Conservation (phyloP, 2,888 invertebrate species). For the Hirtodrosophila trivittata region DNA sequence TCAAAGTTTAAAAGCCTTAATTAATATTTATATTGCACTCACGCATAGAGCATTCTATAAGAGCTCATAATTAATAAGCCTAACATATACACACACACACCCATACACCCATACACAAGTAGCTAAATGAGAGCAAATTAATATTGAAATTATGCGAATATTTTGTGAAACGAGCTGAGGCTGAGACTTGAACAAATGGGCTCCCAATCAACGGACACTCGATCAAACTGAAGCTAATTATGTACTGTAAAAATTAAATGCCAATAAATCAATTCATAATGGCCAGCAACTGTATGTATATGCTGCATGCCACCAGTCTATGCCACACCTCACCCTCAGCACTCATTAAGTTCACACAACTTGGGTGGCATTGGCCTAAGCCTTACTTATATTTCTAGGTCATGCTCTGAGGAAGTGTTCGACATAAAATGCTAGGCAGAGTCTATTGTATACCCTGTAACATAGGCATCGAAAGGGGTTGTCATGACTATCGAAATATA, state of each 20-base stretch:
- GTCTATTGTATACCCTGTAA: slow-evolving; percentile 17
- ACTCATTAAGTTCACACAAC: slow-evolving; percentile 40
- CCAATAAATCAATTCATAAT: slow-evolving; percentile 74
- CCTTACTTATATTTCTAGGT: slow-evolving; percentile 64
- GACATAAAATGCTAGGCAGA: slow-evolving; percentile 36
- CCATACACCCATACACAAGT: background rate
- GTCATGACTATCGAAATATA: background rate
- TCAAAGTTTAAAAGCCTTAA: slow-evolving; percentile 10
- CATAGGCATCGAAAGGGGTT: background rate
- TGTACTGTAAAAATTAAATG: slow-evolving; percentile 55
- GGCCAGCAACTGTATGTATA: slow-evolving; percentile 24
- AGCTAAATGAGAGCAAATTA: slow-evolving; percentile 58
- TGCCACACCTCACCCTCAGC: slow-evolving; percentile 13
- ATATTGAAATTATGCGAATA: slow-evolving; percentile 47
- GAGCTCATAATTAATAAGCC: slow-evolving; percentile 24
- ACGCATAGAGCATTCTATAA: slow-evolving; percentile 5
- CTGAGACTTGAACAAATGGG: slow-evolving; percentile 49
- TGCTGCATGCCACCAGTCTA: slow-evolving; percentile 33
- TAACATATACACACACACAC: slow-evolving; percentile 8
- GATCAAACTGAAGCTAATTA: slow-evolving; percentile 73
- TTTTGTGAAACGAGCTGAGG: slow-evolving; percentile 4
- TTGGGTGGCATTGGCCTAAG: slow-evolving; percentile 12
- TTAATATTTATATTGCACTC: slow-evolving; percentile 39
- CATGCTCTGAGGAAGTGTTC: slow-evolving; percentile 30
- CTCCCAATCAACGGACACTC: slow-evolving; percentile 52